These are phyloP conservation scores for Chloroclystis v-ata DNA, from an alignment of 2,888 invertebrate genomes.

Conservation along the genomic window DNA sequence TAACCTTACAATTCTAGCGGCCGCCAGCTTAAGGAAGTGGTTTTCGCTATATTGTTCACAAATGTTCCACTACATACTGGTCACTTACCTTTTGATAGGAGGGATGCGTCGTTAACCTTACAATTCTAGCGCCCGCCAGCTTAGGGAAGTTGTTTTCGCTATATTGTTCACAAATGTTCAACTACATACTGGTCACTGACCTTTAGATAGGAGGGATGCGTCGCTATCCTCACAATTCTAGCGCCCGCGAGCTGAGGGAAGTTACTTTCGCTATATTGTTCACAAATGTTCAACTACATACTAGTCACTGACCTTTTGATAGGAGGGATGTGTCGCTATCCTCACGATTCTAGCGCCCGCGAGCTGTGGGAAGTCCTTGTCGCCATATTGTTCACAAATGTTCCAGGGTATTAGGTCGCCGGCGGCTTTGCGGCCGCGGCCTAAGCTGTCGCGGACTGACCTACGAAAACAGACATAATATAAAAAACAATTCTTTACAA, in stretches of 20 bases:
- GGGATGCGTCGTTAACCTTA: constrained; percentile 98
- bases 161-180: constrained; percentile 98
- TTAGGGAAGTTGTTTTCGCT: constrained; percentile 96
- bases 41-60: no score
- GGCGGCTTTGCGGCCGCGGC: constrained; percentile 92
- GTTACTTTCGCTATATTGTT: constrained; percentile 95
- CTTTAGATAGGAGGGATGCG: constrained; percentile 97
- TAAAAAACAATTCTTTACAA: no score
- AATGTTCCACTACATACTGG: no score
- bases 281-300: constrained; percentile 98
- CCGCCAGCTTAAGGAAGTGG: constrained; percentile 93
- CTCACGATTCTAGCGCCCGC: constrained; percentile 94
- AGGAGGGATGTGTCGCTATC: constrained; percentile 98
- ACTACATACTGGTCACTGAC: no score
- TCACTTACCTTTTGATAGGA: no score
- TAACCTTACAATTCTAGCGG: constrained; percentile 95
- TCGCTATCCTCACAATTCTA: constrained; percentile 96
- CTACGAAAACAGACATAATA: constrained; percentile 45
- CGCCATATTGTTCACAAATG: constrained; percentile 96
- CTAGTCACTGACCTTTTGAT: constrained; percentile 94
- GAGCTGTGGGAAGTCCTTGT: constrained; percentile 93
- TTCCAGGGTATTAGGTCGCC: constrained; percentile 99
- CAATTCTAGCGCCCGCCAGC: constrained; percentile 92
- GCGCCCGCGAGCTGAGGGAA: constrained; percentile 95
- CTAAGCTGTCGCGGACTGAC: constrained; percentile 87